Evolutionary conservation across 2,113 vertebrate species (phyloP).

Genomic region (Coregonus clupeaformis): DNA sequence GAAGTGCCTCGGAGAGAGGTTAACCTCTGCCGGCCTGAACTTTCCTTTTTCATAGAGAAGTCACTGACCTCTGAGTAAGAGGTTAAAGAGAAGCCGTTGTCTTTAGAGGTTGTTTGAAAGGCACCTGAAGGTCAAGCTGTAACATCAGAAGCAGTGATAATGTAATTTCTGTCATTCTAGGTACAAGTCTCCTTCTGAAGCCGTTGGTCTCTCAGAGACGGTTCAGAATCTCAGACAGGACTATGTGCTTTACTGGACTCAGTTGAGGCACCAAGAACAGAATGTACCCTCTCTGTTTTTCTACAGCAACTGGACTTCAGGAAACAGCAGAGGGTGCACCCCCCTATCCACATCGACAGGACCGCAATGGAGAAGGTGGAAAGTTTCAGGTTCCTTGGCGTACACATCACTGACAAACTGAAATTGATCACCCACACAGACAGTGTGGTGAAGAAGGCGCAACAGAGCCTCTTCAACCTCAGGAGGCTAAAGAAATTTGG

Average conservation of each 20-base stretch:
- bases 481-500: too few relatives aligned
- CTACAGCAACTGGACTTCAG: not conserved
- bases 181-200: too few relatives aligned
- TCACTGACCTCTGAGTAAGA: slow-evolving; percentile 1
- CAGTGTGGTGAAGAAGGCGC: too few relatives aligned
- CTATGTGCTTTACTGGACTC: not conserved
- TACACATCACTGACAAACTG: too few relatives aligned
- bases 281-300: not conserved
- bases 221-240: not conserved
- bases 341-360: too few relatives aligned
- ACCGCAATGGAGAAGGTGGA: too few relatives aligned
- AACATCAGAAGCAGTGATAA: too few relatives aligned
- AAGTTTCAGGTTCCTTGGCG: too few relatives aligned
- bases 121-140: slow-evolving; percentile 1
- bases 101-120: slow-evolving; percentile 10
- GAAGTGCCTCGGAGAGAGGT: not conserved
- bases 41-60: slow-evolving; percentile 31
- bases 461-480: too few relatives aligned
- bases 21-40: slow-evolving; percentile 24
- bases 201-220: not conserved
- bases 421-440: too few relatives aligned
- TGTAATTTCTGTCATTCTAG: too few relatives aligned
- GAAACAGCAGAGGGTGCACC: too few relatives aligned
- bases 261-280: not conserved
- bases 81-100: not conserved